These are phyloP conservation scores for Nansenia antarctica DNA, from an alignment of 2,113 vertebrate genomes.

Conservation along the genomic window DNA sequence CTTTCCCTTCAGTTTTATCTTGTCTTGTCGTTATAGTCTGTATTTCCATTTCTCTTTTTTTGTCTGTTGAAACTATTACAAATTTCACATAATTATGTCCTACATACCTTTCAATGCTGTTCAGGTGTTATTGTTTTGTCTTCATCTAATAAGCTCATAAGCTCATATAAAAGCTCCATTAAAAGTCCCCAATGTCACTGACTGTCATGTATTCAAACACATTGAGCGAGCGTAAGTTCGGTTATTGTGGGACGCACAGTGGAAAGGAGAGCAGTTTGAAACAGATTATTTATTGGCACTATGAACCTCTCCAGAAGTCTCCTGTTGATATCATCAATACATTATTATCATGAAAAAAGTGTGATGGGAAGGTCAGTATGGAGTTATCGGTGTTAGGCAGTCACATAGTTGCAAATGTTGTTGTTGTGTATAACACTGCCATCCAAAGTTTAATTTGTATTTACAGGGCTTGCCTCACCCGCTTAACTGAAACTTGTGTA, in stretches of 20 bases:
- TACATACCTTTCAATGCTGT: too few relatives aligned
- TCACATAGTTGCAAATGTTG: background rate
- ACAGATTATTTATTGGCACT: background rate
- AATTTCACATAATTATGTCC: too few relatives aligned
- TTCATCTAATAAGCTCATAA: too few relatives aligned
- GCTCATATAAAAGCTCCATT: too few relatives aligned
- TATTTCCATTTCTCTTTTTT: too few relatives aligned
- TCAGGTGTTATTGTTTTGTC: too few relatives aligned
- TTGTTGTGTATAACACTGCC: background rate
- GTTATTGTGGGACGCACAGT: background rate
- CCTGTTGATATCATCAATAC: too few relatives aligned
- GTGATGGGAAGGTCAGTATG: background rate
- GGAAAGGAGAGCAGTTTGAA: background rate
- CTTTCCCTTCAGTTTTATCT: background rate
- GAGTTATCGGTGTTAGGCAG: background rate
- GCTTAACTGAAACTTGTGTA: constrained; percentile 5
- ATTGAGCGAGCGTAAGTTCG: background rate
- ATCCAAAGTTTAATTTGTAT: background rate
- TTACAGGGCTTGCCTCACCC: background rate
- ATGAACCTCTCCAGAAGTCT: too few relatives aligned
- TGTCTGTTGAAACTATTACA: too few relatives aligned
- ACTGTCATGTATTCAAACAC: too few relatives aligned
- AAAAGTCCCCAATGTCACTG: background rate
- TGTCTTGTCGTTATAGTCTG: too few relatives aligned
- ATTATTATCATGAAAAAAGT: background rate